phyloP scores from a whole-genome alignment of 2,888 invertebrate species.

The Mesopsocus fuscifrons region DNA sequence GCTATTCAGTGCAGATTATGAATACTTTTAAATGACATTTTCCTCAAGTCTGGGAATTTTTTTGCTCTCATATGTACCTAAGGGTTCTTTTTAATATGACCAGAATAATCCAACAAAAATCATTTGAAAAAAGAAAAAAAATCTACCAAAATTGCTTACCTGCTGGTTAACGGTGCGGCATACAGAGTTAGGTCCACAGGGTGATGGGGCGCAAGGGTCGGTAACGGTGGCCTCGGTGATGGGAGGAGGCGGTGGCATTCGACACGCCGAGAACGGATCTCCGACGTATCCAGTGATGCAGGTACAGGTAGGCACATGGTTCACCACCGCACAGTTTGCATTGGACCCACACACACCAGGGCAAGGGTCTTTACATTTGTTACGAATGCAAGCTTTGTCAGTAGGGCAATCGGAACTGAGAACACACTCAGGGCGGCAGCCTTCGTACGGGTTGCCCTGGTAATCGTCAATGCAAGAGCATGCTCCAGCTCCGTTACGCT shows the following conservation, averaged over 20 bases:
- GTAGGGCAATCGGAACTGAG: constrained; percentile 26
- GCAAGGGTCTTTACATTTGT: constrained; percentile 38
- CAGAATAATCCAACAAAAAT: no score
- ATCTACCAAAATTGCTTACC: no score
- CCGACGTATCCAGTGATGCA: constrained; percentile 34
- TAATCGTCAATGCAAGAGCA: constrained; percentile 65
- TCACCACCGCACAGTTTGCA: constrained; percentile 24
- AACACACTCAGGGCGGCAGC: constrained; percentile 28
- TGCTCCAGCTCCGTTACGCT: constrained; percentile 57
- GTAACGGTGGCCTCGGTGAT: constrained; percentile 19
- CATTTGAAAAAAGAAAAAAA: no score
- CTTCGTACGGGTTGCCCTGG: constrained; percentile 69
- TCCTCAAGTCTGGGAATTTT: no score
- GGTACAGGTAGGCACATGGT: constrained; percentile 22
- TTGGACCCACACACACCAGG: constrained; percentile 43
- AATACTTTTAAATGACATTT: no score
- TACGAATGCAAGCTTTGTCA: constrained; percentile 26
- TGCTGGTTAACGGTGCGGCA: constrained; percentile 39
- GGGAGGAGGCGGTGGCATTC: constrained; percentile 27
- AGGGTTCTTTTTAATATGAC: no score
- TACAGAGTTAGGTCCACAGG: constrained; percentile 60
- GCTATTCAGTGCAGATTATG: no score
- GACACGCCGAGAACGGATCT: constrained; percentile 60
- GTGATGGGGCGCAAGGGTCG: constrained; percentile 35
- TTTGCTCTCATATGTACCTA: no score